Evolutionary conservation across 2,888 invertebrate species (phyloP).

Genomic region (Ormyrus nitidulus): DNA sequence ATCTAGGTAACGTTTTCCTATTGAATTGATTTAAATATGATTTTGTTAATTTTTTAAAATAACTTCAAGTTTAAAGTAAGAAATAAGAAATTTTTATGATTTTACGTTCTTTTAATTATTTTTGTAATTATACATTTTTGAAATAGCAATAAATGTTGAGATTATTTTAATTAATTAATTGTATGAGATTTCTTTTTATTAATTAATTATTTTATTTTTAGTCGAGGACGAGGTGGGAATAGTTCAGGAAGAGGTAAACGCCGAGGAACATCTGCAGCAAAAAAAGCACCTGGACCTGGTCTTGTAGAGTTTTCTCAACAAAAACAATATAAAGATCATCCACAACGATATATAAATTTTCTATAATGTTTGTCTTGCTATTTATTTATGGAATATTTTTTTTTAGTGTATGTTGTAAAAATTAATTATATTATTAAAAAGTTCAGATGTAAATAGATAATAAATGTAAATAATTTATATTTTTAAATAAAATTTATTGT

Average conservation of each 20-base stretch:
- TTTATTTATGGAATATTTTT: constrained; percentile 19
- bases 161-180: neutral
- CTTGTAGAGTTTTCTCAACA: constrained; percentile 67
- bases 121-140: neutral
- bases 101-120: neutral
- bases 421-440: constrained; percentile 21
- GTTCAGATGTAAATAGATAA: constrained; percentile 14
- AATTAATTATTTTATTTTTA: constrained; percentile 1
- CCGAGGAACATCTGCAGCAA: constrained; percentile 23
- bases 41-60: neutral
- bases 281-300: constrained; percentile 62
- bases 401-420: constrained; percentile 16
- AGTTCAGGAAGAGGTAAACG: constrained; percentile 12
- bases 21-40: neutral
- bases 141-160: neutral
- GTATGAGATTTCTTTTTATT: constrained; percentile 1
- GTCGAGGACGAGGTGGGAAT: neutral
- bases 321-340: constrained; percentile 58
- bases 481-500: constrained; percentile 42
- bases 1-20: constrained; percentile 56
- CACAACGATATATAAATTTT: constrained; percentile 48
- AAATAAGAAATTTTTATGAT: neutral
- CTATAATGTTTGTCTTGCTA: constrained; percentile 12
- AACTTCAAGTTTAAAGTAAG: neutral
- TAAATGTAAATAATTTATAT: constrained; percentile 31